Base-by-base conservation (phyloP, 1,140 invertebrate genomes). In the Holotrichia oblita region DNA sequence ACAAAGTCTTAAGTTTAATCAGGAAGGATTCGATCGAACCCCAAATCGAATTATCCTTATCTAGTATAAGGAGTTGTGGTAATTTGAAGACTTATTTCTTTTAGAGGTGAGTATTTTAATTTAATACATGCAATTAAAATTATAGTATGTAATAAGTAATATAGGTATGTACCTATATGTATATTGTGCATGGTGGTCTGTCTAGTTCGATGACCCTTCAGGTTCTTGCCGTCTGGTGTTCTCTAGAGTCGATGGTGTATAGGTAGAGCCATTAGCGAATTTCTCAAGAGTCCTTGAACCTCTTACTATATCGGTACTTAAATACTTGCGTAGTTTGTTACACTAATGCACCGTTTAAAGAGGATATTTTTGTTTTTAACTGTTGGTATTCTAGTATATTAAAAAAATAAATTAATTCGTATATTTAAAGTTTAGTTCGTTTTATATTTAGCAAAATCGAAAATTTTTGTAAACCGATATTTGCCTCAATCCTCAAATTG, bases 31-130 rank as follows among this genome's bases (percentile, higher is more conserved):
- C 83, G 81, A 87, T 79, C 48, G 81, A 77, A 79, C 86, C 81
- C 10, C 87, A 27, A 83, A 87, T 91, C 0, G 90, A 92, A 81
- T 89, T 92, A 81, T 89, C 89, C n/a, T 83, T 92, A 59, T 89
- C 89, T 80, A 90, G 90, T 80, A 91, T 93, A 73, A 86, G 91
- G 82, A 89, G 91, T 81, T 97, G 95, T 88, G 96, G 96, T 0
- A 92, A 94, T 82, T 92, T 94, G 48, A 93, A 96, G 81, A 92
- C 93, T 79, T 96, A 95, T 85, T 98, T 98, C 89, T 96, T 96
- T 94, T 99, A 91, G 96, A 98, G 89, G 93, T 86, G n/a, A 73
- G 40, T 40, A 34, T 73, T 73, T 44, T 44, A 44, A 2, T 44
- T 0, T 44, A 41, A 10, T 41, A 41, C 40, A 41, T 10, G 40